Evolutionary conservation across 2,888 invertebrate species (phyloP), one percentile per base, ranked within the genome.

Genomic region (Hyposoter didymator): DNA sequence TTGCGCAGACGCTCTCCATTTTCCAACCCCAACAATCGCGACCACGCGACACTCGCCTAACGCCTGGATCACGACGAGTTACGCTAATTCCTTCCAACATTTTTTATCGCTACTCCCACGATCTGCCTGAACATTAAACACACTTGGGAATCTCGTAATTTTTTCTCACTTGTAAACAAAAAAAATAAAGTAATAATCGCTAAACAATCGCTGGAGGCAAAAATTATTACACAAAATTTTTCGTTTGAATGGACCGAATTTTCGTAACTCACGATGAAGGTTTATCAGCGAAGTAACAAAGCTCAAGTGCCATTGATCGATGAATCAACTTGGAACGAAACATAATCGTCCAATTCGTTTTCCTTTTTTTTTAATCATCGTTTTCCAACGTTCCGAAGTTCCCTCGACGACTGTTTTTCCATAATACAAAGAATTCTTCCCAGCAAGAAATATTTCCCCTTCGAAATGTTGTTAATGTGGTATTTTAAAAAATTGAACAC

Each of bases 1-100:
- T 86, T 84, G 84, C 88, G 87, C 84, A 85, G 84, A 88, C 88
- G 89, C 87, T 73, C 69, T 75, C 59, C 78, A 72, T 69, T 19
- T 14, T 35, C 70, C 47, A 45, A 32, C 47, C 49, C 70, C 28
- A 45, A 52, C 52, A 55, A 39, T 14, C 55, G 22, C 73, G 35
- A 43, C 14, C 74, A 70, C 66, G 78, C 73, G 64, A 64, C 47
- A 75, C 10, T 35, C 45, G 7, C 49, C 64, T 70, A 43, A 84
- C 52, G 43, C 72, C 49, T 35, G 28, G 19, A 43, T 59, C 70
- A 43, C 45, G 52, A 22, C 47, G 32, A 70, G 45, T 78, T 59
- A 39, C 52, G 59, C 52, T 67, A 22, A 67, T 81, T 74, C 45
- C 35, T 22, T 45, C 12, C 45, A 72, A 72, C 49, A 35, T 35